These are phyloP conservation scores for Melanerpes aurifrons DNA, from an alignment of 2,113 vertebrate species.

Conservation along the genomic window DNA sequence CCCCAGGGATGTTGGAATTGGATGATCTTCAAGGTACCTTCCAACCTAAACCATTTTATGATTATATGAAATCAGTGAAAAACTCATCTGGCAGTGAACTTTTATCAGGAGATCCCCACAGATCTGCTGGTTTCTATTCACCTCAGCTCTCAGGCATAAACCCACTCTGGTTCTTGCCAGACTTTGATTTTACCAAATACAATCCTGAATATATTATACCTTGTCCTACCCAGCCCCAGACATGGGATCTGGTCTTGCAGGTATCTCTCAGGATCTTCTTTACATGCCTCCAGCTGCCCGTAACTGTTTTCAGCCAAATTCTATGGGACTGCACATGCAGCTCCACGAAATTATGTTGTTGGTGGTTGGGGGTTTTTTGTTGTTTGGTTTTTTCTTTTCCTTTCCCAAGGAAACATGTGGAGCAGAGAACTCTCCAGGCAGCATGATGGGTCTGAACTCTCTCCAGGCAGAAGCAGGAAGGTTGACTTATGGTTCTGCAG, in stretches of 20 bases:
- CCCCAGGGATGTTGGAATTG: no score
- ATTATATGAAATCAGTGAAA: not conserved
- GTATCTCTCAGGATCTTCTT: not conserved
- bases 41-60: no score
- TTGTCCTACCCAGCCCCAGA: not conserved
- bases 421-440: not conserved
- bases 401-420: slow-evolving; percentile 38
- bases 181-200: not conserved
- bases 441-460: not conserved
- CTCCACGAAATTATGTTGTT: not conserved
- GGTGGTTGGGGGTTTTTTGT: no score
- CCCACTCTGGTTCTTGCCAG: not conserved
- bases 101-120: not conserved
- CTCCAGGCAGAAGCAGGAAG: slow-evolving; percentile 32
- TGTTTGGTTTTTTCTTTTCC: not conserved
- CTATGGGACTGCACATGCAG: not conserved
- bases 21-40: no score
- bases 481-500: slow-evolving; percentile 69
- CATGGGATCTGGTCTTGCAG: accelerated
- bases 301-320: not conserved
- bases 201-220: not conserved
- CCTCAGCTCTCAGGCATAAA: not conserved
- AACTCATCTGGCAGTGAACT: not conserved
- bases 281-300: not conserved
- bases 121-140: not conserved